A percentile compares a stretch with the other conserved stretches of the same genome.
phyloP scores from a whole-genome alignment of 2,113 vertebrate species.

The Fulmarus glacialis region DNA sequence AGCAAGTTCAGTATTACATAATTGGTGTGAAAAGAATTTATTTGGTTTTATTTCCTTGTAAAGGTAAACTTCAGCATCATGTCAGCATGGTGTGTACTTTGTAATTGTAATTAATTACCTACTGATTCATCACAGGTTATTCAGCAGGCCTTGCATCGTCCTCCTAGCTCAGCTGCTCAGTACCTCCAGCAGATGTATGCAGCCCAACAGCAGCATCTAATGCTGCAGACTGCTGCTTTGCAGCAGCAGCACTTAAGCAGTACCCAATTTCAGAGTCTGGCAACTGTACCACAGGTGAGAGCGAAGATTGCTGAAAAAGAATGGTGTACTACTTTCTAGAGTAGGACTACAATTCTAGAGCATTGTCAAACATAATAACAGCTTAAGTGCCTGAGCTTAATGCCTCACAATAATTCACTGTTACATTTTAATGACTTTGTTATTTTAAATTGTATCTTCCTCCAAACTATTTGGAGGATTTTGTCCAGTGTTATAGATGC shows the following conservation, averaged over 20 bases:
- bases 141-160: conserved; percentile 91
- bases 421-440: not conserved
- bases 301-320: not conserved
- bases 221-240: conserved; percentile 91
- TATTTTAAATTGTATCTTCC: conserved; percentile 21
- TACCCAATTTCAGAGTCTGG: conserved; percentile 87
- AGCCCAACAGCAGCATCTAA: conserved; percentile 93
- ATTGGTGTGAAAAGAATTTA: not conserved
- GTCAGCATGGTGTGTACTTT: conserved; percentile 10
- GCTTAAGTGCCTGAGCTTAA: conserved; percentile 61
- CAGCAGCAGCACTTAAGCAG: conserved; percentile 87
- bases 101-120: conserved; percentile 52
- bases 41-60: not conserved
- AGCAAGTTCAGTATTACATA: not conserved
- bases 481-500: conserved; percentile 1
- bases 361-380: not conserved
- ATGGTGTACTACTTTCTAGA: not conserved
- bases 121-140: conserved; percentile 83
- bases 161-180: conserved; percentile 90
- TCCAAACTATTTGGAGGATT: not conserved
- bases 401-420: not conserved
- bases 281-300: conserved; percentile 88
- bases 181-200: conserved; percentile 97
- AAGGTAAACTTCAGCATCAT: conserved; percentile 6
- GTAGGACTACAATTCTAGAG: not conserved